These are phyloP conservation scores for Muscidifurax raptorellus DNA, from an alignment of 1,140 invertebrate species.

Conservation along the genomic window DNA sequence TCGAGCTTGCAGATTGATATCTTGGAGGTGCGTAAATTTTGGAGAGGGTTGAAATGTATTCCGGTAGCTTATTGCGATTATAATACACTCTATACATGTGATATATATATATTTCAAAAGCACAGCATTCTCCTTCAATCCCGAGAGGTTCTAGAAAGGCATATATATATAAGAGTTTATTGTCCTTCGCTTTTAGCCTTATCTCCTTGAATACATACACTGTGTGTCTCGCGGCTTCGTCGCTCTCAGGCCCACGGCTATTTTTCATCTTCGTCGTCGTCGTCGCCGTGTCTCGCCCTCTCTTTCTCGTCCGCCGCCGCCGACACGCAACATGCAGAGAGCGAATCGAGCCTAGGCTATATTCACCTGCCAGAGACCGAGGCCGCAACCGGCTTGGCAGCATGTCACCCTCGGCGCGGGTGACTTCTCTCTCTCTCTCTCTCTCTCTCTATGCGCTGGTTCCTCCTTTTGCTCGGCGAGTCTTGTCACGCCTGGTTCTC, in stretches of 20 bases:
- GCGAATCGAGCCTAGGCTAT: conserved; percentile 28
- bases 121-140: too few relatives aligned
- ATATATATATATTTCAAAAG: too few relatives aligned
- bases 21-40: background rate
- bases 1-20: background rate
- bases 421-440: conserved; percentile 60
- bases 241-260: background rate
- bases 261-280: conserved; percentile 22
- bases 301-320: background rate
- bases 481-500: conserved; percentile 72
- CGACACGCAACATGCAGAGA: conserved; percentile 32
- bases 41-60: background rate
- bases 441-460: conserved; percentile 56
- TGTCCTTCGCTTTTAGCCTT: conserved; percentile 16
- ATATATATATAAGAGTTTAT: background rate
- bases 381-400: conserved; percentile 72
- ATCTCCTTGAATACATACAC: background rate
- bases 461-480: conserved; percentile 66
- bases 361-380: conserved; percentile 44
- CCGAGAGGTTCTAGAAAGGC: background rate
- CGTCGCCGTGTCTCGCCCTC: background rate
- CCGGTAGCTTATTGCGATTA: too few relatives aligned
- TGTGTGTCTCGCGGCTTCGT: background rate
- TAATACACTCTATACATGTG: too few relatives aligned
- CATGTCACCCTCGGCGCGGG: conserved; percentile 74